These are phyloP conservation scores for Lanistes nyassanus DNA, from an alignment of 1,140 invertebrate genomes.

Conservation along the genomic window DNA sequence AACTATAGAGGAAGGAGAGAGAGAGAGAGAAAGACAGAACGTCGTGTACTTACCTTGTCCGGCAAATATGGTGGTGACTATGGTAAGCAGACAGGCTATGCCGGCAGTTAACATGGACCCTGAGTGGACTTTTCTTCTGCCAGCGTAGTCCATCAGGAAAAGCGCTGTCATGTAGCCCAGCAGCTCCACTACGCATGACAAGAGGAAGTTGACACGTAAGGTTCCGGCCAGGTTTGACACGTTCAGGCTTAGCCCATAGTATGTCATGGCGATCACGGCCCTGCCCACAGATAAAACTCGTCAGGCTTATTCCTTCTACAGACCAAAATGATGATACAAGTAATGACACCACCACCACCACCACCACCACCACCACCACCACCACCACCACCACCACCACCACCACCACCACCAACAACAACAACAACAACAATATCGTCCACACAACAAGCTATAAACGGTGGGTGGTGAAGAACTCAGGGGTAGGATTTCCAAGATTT, in stretches of 20 bases:
- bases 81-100: constrained; percentile 33
- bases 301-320: neutral
- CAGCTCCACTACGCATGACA: constrained; percentile 77
- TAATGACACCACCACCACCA: neutral
- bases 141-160: constrained; percentile 56
- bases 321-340: neutral
- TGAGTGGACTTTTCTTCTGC: constrained; percentile 34
- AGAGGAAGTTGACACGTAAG: constrained; percentile 50
- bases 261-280: constrained; percentile 75
- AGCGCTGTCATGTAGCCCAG: constrained; percentile 76
- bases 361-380: neutral
- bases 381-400: neutral
- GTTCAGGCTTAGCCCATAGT: constrained; percentile 73
- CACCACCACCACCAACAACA: too few relatives aligned
- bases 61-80: constrained; percentile 35
- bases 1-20: too few relatives aligned
- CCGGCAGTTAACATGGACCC: constrained; percentile 43
- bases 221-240: constrained; percentile 35
- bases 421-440: too few relatives aligned
- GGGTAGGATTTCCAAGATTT: neutral
- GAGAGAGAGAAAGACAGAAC: too few relatives aligned
- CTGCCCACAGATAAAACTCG: constrained; percentile 51
- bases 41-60: constrained; percentile 21
- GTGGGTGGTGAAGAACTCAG: neutral
- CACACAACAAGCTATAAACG: neutral